These are phyloP conservation scores for Agelastica alni DNA, from an alignment of 2,888 invertebrate species.

Conservation along the genomic window DNA sequence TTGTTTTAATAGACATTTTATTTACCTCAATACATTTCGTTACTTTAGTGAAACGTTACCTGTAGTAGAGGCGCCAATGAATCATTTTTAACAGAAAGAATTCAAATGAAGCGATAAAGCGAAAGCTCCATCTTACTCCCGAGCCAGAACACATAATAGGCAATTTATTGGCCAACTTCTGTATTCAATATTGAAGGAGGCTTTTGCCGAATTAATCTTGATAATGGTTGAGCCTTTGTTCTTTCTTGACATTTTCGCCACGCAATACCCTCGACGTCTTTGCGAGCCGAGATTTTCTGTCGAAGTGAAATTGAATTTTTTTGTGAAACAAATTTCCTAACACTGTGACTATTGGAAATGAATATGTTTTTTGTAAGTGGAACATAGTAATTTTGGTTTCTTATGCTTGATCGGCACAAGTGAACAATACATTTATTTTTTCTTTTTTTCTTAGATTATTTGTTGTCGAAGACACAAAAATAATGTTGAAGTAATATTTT, in stretches of 20 bases:
- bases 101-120: conserved; percentile 23
- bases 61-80: conserved; percentile 8
- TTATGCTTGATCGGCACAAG: too few species aligned
- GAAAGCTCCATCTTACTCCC: conserved; percentile 12
- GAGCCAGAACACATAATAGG: conserved; percentile 20
- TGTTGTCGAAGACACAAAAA: too few species aligned
- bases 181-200: conserved; percentile 22
- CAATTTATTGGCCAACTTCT: conserved; percentile 23
- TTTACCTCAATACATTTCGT: too few species aligned
- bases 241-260: conserved; percentile 23
- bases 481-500: too few species aligned
- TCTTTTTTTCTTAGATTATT: too few species aligned
- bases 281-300: conserved; percentile 10
- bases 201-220: conserved; percentile 24
- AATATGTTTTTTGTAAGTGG: conserved; percentile 9
- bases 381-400: conserved; percentile 1
- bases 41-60: too few species aligned
- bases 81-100: conserved; percentile 15
- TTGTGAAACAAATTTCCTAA: conserved; percentile 9
- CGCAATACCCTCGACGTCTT: conserved; percentile 13
- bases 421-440: too few species aligned
- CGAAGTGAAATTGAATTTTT: conserved; percentile 13
- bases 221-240: conserved; percentile 22
- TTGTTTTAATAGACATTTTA: too few species aligned
- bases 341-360: conserved; percentile 5